A percentile compares a stretch with the other conserved stretches of the same genome.
These are phyloP conservation scores for Macrobrachium nipponense DNA, from an alignment of 1,140 invertebrate species.

Conservation along the genomic window DNA sequence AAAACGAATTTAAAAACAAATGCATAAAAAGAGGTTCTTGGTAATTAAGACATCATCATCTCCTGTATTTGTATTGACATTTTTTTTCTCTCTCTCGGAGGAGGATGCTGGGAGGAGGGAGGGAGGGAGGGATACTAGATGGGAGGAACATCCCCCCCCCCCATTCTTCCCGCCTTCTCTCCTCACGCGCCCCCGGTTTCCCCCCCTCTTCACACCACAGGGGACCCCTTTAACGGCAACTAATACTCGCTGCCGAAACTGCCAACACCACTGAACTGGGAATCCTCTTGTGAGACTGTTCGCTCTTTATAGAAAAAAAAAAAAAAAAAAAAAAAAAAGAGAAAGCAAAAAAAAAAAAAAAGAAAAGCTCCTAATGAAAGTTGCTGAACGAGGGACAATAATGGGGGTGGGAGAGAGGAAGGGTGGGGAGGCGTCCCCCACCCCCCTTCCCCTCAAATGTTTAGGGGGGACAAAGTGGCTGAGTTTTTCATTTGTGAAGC, in stretches of 20 bases:
- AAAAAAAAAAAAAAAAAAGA: neutral
- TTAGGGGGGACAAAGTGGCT: slow-evolving; percentile 29
- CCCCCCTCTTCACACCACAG: too few relatives aligned
- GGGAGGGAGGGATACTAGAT: neutral
- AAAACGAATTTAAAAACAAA: neutral
- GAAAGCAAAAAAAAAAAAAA: too few relatives aligned
- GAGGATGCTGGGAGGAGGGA: neutral
- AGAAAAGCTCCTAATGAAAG: slow-evolving; percentile 49
- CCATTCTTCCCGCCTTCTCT: neutral
- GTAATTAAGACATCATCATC: too few relatives aligned
- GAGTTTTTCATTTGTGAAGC: slow-evolving; percentile 46
- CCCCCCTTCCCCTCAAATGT: too few relatives aligned
- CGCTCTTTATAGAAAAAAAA: slow-evolving; percentile 37
- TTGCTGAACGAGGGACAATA: slow-evolving; percentile 57
- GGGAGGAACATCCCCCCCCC: neutral
- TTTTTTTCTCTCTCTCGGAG: neutral
- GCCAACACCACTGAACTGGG: slow-evolving; percentile 48
- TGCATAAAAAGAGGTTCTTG: too few relatives aligned
- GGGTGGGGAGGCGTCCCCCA: too few relatives aligned
- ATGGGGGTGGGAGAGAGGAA: slow-evolving; percentile 33
- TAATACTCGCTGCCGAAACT: slow-evolving; percentile 48
- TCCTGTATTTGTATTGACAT: neutral
- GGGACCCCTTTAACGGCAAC: neutral
- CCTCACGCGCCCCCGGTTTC: too few relatives aligned
- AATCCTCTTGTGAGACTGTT: slow-evolving; percentile 58